A percentile compares a stretch with the other conserved stretches of the same genome.
phyloP scores from a whole-genome alignment of 2,888 invertebrate species.

The Caenorhabditis sp. region DNA sequence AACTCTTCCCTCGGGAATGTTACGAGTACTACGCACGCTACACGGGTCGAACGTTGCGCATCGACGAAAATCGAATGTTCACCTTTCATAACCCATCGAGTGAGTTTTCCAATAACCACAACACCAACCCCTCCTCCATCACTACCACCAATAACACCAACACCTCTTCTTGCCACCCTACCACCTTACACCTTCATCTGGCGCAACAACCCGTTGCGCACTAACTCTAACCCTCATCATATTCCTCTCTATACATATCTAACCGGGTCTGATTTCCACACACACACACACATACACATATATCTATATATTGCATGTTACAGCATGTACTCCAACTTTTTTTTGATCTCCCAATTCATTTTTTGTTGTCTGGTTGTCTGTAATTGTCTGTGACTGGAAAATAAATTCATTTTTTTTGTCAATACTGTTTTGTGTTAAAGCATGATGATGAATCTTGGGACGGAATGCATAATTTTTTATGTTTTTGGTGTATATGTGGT shows the following conservation, averaged over 20 bases:
- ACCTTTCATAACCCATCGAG: slow-evolving; percentile 77
- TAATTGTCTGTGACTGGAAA: not conserved
- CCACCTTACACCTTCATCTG: not conserved
- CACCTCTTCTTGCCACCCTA: not conserved
- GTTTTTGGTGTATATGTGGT: not conserved
- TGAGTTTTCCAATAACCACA: slow-evolving; percentile 44
- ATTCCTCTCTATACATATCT: not conserved
- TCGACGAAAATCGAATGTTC: slow-evolving; percentile 94
- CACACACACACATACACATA: not conserved
- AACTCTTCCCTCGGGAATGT: slow-evolving; percentile 83
- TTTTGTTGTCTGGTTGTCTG: not conserved
- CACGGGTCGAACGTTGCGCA: slow-evolving; percentile 88
- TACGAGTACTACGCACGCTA: slow-evolving; percentile 95
- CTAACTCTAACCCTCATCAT: not conserved
- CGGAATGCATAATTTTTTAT: not conserved
- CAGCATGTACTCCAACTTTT: not conserved
- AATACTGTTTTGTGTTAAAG: not conserved
- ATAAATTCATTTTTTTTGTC: not conserved
- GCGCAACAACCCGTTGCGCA: not conserved
- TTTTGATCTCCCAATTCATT: not conserved
- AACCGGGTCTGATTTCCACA: slow-evolving; percentile 2
- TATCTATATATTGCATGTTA: not conserved
- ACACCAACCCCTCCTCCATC: not conserved
- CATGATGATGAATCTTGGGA: not conserved
- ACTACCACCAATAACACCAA: not conserved